Percentiles rank a stretch among this genome's conserved stretches.
Conservation (phyloP, 2,888 invertebrate species). For the Chrysomela aeneicollis region DNA sequence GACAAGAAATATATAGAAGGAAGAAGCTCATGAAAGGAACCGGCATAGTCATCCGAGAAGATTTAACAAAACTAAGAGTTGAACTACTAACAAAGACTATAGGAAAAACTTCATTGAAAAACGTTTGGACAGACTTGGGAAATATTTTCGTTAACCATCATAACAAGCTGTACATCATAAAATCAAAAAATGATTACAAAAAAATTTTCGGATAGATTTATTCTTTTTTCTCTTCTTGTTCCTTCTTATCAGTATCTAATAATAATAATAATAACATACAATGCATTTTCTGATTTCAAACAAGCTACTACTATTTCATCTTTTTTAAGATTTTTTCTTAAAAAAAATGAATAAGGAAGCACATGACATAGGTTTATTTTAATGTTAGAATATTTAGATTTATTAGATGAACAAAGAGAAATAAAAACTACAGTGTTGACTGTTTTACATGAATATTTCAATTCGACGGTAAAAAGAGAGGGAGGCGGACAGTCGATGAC, state of each 20-base stretch:
- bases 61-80: constrained; percentile 12
- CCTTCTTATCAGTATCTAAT: too few relatives aligned
- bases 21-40: constrained; percentile 2
- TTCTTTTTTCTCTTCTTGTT: neutral
- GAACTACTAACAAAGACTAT: constrained; percentile 14
- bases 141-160: constrained; percentile 12
- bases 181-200: constrained; percentile 13
- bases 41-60: constrained; percentile 6
- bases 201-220: neutral
- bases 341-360: too few relatives aligned
- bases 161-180: constrained; percentile 10
- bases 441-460: constrained; percentile 9
- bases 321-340: neutral
- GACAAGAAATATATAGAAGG: constrained; percentile 9
- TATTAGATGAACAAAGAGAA: neutral
- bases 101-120: constrained; percentile 11
- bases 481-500: neutral
- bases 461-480: constrained; percentile 4
- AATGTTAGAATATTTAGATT: neutral
- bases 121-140: constrained; percentile 6
- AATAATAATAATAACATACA: neutral
- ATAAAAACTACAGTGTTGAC: neutral
- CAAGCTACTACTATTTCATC: neutral
- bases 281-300: neutral
- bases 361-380: too few relatives aligned